Conservation (phyloP, 2,113 vertebrate genomes). For the Silurus glanis region DNA sequence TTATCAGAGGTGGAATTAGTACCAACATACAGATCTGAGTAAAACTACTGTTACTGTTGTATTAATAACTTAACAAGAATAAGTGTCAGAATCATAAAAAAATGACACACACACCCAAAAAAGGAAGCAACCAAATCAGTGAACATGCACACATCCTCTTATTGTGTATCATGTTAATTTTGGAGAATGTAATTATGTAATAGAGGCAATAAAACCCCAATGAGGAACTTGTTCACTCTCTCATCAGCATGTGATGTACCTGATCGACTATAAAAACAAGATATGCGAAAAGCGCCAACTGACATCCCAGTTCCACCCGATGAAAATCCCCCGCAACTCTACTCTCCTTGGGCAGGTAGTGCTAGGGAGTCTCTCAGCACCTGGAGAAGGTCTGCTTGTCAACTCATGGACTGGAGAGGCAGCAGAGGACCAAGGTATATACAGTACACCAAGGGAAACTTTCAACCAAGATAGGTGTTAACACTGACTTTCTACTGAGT, state of each 20-base stretch:
- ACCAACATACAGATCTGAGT: not conserved
- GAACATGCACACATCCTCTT: not conserved
- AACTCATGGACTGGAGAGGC: constrained; percentile 66
- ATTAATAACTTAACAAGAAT: not conserved
- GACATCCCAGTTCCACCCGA: constrained; percentile 61
- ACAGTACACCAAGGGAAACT: not conserved
- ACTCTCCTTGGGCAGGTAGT: constrained; percentile 57
- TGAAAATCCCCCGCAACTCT: constrained; percentile 60
- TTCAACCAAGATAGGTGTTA: not conserved
- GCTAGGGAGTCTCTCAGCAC: constrained; percentile 65
- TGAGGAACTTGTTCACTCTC: not conserved
- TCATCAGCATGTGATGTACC: constrained; percentile 62
- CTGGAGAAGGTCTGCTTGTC: constrained; percentile 69
- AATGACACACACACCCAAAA: not conserved
- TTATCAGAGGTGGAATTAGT: not conserved
- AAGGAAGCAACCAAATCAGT: not conserved
- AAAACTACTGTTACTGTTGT: not conserved
- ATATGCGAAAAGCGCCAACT: constrained; percentile 64
- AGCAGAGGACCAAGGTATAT: constrained; percentile 29
- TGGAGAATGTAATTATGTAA: not conserved
- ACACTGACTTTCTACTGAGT: not conserved
- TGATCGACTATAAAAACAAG: constrained; percentile 48
- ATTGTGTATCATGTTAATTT: no score
- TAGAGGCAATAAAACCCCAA: not conserved
- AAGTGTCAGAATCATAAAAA: not conserved